phyloP scores from a whole-genome alignment of 2,888 invertebrate species.

The Caenorhabditis sp. region DNA sequence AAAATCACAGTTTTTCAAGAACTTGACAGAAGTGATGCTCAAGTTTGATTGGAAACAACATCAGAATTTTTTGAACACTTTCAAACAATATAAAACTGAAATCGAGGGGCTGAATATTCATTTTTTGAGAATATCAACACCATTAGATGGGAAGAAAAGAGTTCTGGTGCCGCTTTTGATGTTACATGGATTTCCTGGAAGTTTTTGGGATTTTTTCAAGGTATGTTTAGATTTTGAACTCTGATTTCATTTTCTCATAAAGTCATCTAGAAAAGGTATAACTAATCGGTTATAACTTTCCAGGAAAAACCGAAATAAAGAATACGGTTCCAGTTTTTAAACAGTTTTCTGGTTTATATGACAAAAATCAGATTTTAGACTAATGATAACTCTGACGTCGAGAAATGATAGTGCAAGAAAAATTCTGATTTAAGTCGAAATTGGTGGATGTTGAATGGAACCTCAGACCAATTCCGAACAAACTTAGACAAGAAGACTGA shows the following conservation, averaged over 20 bases:
- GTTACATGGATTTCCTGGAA: constrained; percentile 58
- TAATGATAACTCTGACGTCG: no score
- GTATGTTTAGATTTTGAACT: constrained; percentile 12
- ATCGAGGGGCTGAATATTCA: constrained; percentile 57
- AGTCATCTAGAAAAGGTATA: no score
- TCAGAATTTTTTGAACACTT: constrained; percentile 59
- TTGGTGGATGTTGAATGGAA: no score
- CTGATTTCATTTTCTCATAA: neutral
- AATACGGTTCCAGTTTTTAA: no score
- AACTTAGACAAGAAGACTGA: no score
- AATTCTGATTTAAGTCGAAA: no score
- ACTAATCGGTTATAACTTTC: no score
- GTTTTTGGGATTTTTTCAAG: constrained; percentile 64
- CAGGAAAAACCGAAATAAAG: no score
- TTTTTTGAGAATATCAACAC: constrained; percentile 48
- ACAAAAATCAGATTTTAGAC: no score
- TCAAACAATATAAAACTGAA: constrained; percentile 58
- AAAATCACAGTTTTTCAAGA: constrained; percentile 23
- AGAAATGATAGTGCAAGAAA: no score
- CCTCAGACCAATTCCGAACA: no score
- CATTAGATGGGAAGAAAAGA: constrained; percentile 33
- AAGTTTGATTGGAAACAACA: constrained; percentile 60
- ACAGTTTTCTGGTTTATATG: no score
- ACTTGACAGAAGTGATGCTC: constrained; percentile 43
- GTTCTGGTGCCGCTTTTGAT: constrained; percentile 51